A percentile compares a stretch with the other conserved stretches of the same genome.
Evolutionary conservation across 2,888 invertebrate genomes (phyloP).

Genomic region (Bimastos eiseni): DNA sequence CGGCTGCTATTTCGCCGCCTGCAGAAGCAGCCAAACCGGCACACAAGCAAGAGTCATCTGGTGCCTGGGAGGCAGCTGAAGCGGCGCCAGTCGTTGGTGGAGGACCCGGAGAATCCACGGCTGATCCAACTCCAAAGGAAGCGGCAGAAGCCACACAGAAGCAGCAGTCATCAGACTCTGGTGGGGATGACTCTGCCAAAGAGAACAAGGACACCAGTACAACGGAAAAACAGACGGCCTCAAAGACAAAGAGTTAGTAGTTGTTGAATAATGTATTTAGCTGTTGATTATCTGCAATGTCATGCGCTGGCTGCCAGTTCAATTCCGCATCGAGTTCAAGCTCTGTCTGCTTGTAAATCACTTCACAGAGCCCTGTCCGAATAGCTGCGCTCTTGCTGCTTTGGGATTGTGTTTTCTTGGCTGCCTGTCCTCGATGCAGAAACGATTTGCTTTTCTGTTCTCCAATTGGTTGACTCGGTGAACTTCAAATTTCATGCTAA

Average conservation of each 20-base stretch:
- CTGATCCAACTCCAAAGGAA: slow-evolving; percentile 29
- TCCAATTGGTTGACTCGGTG: too few species aligned
- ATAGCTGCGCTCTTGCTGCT: too few species aligned
- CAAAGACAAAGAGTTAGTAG: slow-evolving; percentile 42
- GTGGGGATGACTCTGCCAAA: slow-evolving; percentile 63
- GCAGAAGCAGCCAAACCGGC: slow-evolving; percentile 28
- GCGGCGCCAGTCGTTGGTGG: background rate
- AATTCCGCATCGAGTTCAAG: too few species aligned
- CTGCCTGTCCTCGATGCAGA: too few species aligned
- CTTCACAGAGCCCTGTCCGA: too few species aligned
- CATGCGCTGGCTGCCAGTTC: too few species aligned
- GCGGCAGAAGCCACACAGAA: slow-evolving; percentile 25
- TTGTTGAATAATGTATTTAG: too few species aligned
- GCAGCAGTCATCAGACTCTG: slow-evolving; percentile 38
- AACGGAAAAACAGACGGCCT: slow-evolving; percentile 22
- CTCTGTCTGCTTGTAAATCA: too few species aligned
- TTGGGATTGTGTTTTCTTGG: too few species aligned
- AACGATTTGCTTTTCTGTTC: too few species aligned
- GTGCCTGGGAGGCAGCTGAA: background rate
- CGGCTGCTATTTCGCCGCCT: background rate
- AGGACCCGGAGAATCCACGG: background rate
- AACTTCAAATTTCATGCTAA: too few species aligned
- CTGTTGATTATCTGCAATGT: too few species aligned
- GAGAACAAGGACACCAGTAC: slow-evolving; percentile 56
- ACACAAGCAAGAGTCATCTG: slow-evolving; percentile 29